Conservation (phyloP, 2,797 vertebrate species). For the Crenichthys baileyi region DNA sequence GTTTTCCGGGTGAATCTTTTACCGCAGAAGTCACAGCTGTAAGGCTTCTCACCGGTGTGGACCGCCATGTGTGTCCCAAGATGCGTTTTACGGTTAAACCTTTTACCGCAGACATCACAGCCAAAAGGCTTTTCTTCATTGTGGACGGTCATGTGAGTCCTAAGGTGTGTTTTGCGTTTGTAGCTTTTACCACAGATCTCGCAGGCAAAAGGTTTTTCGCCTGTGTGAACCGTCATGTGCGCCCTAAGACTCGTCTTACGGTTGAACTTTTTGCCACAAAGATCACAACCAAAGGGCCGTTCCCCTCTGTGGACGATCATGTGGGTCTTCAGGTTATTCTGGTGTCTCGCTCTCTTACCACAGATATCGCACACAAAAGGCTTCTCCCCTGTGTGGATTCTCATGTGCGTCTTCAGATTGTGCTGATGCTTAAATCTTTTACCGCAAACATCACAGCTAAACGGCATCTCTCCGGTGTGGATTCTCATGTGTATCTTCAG, state of each 20-base stretch:
- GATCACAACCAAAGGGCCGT: conserved; percentile 24
- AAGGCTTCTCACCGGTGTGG: conserved; percentile 16
- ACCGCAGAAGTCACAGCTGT: conserved; percentile 15
- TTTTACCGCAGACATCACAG: conserved; percentile 13
- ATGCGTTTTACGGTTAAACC: conserved; percentile 1
- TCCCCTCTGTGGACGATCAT: conserved; percentile 25
- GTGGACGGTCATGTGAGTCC: conserved; percentile 21
- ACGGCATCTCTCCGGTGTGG: conserved; percentile 12
- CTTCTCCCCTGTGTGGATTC: conserved; percentile 14
- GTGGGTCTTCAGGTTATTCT: conserved; percentile 29
- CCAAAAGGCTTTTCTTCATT: conserved; percentile 19
- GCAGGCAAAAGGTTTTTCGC: conserved; percentile 16
- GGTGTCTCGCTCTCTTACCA: conserved; percentile 21
- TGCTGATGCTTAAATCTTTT: conserved; percentile 22
- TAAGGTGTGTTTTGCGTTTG: conserved; percentile 23
- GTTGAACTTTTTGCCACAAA: conserved; percentile 28
- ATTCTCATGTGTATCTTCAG: conserved; percentile 10
- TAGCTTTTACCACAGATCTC: conserved; percentile 28
- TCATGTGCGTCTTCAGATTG: conserved; percentile 19
- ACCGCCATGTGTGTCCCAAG: conserved; percentile 8
- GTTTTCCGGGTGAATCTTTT: conserved; percentile 20
- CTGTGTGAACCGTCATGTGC: conserved; percentile 14
- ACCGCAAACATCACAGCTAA: conserved; percentile 13
- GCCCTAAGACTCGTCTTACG: conserved; percentile 18
- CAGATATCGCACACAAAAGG: conserved; percentile 17